A percentile compares a stretch with the other conserved stretches of the same genome.
phyloP scores from a whole-genome alignment of 2,888 invertebrate genomes.

The Drosophila siamana region DNA sequence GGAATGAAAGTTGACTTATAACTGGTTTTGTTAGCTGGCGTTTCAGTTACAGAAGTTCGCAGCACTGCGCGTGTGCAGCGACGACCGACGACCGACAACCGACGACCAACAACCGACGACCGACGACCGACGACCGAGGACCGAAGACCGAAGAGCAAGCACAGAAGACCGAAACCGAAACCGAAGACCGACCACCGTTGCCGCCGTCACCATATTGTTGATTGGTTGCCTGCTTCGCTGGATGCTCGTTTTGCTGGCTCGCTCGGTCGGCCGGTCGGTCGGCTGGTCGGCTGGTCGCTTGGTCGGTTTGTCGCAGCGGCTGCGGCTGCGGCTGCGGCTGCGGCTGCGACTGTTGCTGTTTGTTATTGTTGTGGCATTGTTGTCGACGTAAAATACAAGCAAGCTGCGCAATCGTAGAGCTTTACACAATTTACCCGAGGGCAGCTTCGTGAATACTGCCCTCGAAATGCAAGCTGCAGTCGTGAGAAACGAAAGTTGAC shows the following conservation, averaged over 20 bases:
- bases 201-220: conserved; percentile 58
- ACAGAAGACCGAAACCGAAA: too few species aligned
- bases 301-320: conserved; percentile 38
- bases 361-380: conserved; percentile 67
- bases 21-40: conserved; percentile 81
- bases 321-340: conserved; percentile 13
- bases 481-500: too few species aligned
- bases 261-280: conserved; percentile 32
- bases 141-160: conserved; percentile 13
- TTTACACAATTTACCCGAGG: conserved; percentile 70
- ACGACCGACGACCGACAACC: conserved; percentile 9
- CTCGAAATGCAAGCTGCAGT: background rate
- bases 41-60: conserved; percentile 61
- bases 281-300: conserved; percentile 29
- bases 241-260: conserved; percentile 9
- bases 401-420: conserved; percentile 72
- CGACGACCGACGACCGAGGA: conserved; percentile 17
- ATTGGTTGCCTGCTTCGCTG: conserved; percentile 42
- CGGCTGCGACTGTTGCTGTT: conserved; percentile 41
- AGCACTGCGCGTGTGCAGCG: conserved; percentile 61
- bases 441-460: conserved; percentile 1
- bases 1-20: conserved; percentile 85
- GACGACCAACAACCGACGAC: conserved; percentile 14
- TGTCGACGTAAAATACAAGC: conserved; percentile 75
- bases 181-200: conserved; percentile 20